A percentile compares a stretch with the other conserved stretches of the same genome.
phyloP scores from a whole-genome alignment of 2,888 invertebrate genomes.

The Capitulum mitella region DNA sequence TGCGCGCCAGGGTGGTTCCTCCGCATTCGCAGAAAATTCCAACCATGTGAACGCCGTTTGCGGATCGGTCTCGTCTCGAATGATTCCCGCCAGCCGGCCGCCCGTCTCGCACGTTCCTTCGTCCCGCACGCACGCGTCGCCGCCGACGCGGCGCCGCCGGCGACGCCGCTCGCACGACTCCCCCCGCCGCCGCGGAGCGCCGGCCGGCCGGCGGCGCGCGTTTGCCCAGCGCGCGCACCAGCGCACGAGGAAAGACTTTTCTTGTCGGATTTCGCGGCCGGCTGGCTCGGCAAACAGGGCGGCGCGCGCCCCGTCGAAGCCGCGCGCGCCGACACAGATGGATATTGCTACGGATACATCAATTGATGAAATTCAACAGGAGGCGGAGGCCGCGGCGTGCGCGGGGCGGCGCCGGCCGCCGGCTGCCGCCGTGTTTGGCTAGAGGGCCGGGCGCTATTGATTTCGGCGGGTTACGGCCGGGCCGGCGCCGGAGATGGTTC shows the following conservation, averaged over 20 bases:
- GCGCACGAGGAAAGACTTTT: constrained; percentile 17
- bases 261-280: constrained; percentile 18
- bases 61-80: too few species aligned
- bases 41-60: too few species aligned
- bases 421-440: background rate
- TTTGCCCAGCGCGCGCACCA: constrained; percentile 5
- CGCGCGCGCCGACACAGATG: background rate
- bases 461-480: background rate
- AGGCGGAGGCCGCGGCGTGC: background rate
- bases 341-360: constrained; percentile 13
- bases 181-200: too few species aligned
- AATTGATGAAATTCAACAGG: constrained; percentile 17
- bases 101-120: too few species aligned
- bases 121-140: too few species aligned
- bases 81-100: too few species aligned
- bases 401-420: background rate
- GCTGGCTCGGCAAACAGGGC: background rate
- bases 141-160: background rate
- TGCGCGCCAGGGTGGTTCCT: too few species aligned
- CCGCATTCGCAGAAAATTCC: too few species aligned
- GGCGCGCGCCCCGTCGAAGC: background rate
- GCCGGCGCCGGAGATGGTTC: too few species aligned
- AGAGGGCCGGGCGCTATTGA: constrained; percentile 4
- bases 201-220: background rate
- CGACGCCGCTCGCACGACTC: background rate